Evolutionary conservation across 2,797 vertebrate genomes (phyloP).

Genomic region (Galagoides demidoff): DNA sequence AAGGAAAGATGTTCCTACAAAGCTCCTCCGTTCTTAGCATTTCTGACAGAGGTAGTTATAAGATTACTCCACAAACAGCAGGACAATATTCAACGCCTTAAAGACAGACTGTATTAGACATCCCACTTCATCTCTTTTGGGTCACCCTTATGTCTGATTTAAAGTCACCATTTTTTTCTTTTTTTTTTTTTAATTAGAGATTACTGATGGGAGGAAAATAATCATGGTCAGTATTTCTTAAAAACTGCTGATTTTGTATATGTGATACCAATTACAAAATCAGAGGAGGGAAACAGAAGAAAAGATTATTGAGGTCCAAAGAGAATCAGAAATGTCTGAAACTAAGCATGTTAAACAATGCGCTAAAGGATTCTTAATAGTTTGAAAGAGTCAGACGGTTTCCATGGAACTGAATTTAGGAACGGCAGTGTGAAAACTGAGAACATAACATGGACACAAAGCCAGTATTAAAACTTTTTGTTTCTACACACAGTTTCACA

Average conservation of each 20-base stretch:
- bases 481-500: constrained; percentile 31
- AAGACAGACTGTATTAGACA: neutral
- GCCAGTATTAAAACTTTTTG: neutral
- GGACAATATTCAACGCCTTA: neutral
- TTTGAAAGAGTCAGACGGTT: neutral
- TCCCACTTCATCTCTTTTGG: neutral
- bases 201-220: constrained; percentile 17
- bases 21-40: constrained; percentile 50
- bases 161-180: neutral
- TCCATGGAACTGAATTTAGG: neutral
- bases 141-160: neutral
- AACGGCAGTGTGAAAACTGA: neutral
- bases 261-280: neutral
- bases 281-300: constrained; percentile 5
- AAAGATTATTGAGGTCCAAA: neutral
- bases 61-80: neutral
- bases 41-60: neutral
- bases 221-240: neutral
- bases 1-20: constrained; percentile 64
- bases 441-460: neutral
- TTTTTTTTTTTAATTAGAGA: constrained; percentile 1
- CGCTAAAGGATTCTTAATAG: neutral
- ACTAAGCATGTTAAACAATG: neutral
- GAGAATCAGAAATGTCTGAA: neutral
- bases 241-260: constrained; percentile 26